Conservation (phyloP, 2,797 vertebrate genomes). For the Sarcoramphus papa region DNA sequence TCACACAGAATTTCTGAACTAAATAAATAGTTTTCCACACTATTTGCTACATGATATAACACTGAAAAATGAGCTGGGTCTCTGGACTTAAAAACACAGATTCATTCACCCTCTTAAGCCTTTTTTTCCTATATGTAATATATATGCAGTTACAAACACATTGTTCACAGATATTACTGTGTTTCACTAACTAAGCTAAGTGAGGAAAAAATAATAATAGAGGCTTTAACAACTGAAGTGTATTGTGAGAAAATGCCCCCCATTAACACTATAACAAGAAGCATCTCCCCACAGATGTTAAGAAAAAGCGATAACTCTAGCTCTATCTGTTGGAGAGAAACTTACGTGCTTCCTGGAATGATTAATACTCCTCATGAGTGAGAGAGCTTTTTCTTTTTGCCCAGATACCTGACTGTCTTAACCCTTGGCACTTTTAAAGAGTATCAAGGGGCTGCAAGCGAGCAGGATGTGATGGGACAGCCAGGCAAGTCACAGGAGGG, state of each 20-base stretch:
- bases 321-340: not conserved
- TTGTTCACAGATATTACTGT: not conserved
- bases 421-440: not conserved
- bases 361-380: not conserved
- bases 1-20: not conserved
- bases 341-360: not conserved
- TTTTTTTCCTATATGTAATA: not conserved
- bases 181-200: not conserved
- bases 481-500: not conserved
- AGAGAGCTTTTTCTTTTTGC: slow-evolving; percentile 45
- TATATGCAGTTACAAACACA: not conserved
- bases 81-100: not conserved
- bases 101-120: not conserved
- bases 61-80: not conserved
- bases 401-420: not conserved
- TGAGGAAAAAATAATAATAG: not conserved
- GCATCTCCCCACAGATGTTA: not conserved
- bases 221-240: not conserved
- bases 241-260: not conserved
- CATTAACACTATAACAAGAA: not conserved
- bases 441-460: not conserved
- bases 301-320: not conserved
- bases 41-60: not conserved
- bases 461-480: not conserved
- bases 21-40: not conserved